These are phyloP conservation scores for Rhyacophila brunnea DNA, from an alignment of 1,140 invertebrate genomes.

Conservation along the genomic window DNA sequence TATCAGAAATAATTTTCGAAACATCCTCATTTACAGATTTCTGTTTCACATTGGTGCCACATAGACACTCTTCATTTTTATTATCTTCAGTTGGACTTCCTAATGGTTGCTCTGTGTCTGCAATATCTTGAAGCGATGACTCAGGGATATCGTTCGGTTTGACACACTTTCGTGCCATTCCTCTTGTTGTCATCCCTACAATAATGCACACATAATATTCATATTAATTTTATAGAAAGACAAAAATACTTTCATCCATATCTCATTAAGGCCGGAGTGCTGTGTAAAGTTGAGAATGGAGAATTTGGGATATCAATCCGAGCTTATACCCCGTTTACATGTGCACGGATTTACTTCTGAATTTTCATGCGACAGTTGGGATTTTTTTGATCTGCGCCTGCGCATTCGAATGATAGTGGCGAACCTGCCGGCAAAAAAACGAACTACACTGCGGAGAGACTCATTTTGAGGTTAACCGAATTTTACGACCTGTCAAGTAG, in stretches of 20 bases:
- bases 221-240: not conserved
- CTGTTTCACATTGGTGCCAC: not conserved
- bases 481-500: too few relatives aligned
- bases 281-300: not conserved
- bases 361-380: too few relatives aligned
- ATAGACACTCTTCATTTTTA: not conserved
- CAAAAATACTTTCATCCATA: not conserved
- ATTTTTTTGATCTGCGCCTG: too few relatives aligned
- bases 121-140: not conserved
- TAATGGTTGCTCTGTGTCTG: not conserved
- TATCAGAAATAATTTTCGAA: not conserved
- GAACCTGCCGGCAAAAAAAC: too few relatives aligned
- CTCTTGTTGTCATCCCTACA: conserved; percentile 17
- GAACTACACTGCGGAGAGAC: too few relatives aligned
- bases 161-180: conserved; percentile 5
- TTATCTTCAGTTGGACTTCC: not conserved
- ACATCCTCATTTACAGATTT: not conserved
- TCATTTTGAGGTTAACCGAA: too few relatives aligned
- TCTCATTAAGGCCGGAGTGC: not conserved
- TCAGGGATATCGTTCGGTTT: not conserved
- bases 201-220: not conserved
- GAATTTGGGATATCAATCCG: not conserved
- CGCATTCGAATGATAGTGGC: too few relatives aligned
- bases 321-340: conserved; percentile 4
- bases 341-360: not conserved